phyloP scores from a whole-genome alignment of 2,888 invertebrate species.

The Trichacis sp. region DNA sequence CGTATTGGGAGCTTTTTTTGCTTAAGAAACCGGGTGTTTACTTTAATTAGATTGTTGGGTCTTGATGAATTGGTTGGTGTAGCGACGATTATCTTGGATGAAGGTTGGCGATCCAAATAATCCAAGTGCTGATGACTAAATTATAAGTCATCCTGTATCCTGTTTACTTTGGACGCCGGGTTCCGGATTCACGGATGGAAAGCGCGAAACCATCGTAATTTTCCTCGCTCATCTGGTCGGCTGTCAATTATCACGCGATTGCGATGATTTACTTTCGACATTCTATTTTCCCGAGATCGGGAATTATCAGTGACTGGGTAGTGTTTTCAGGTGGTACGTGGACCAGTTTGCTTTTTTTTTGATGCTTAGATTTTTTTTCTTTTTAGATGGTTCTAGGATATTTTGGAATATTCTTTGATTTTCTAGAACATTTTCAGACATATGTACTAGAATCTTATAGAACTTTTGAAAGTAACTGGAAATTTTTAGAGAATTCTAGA shows the following conservation, averaged over 20 bases:
- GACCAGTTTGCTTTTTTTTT: too few relatives aligned
- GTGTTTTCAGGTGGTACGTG: too few relatives aligned
- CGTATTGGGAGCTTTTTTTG: too few relatives aligned
- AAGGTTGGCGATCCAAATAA: constrained; percentile 41
- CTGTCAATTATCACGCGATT: constrained; percentile 22
- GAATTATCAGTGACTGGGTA: too few relatives aligned
- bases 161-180: constrained; percentile 48
- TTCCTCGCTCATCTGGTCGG: constrained; percentile 17
- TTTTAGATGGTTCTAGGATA: too few relatives aligned
- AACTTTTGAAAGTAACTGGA: too few relatives aligned
- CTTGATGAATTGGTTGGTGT: constrained; percentile 8
- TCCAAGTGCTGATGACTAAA: constrained; percentile 35
- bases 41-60: constrained; percentile 12
- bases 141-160: constrained; percentile 44
- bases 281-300: too few relatives aligned
- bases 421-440: too few relatives aligned
- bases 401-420: too few relatives aligned
- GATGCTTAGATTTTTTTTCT: too few relatives aligned
- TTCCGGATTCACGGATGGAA: constrained; percentile 58
- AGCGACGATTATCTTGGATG: constrained; percentile 32
- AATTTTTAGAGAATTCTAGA: too few relatives aligned
- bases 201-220: constrained; percentile 44
- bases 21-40: background rate
- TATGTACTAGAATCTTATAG: too few relatives aligned
- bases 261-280: constrained; percentile 4